Conservation (phyloP, 2,888 invertebrate genomes). For the Folsomia candida region DNA sequence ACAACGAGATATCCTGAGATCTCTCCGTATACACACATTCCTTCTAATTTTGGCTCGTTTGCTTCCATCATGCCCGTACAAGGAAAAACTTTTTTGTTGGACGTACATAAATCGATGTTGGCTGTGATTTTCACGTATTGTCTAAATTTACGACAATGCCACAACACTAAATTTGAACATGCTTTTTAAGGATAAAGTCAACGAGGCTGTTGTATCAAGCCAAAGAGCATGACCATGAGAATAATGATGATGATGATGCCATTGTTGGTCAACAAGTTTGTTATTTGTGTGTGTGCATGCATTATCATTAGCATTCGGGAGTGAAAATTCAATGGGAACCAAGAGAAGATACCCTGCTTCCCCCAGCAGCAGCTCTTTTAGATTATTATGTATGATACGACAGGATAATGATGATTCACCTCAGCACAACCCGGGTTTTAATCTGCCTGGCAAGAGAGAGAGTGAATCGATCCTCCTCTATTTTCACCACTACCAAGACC, state of each 20-base stretch:
- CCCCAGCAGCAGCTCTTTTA: not conserved
- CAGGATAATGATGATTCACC: slow-evolving; percentile 51
- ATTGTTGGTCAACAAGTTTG: not conserved
- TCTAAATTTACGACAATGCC: not conserved
- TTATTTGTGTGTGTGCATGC: not conserved
- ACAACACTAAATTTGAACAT: not conserved
- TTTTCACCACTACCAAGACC: slow-evolving; percentile 19
- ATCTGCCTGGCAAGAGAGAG: slow-evolving; percentile 35
- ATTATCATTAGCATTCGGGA: not conserved
- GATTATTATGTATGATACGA: slow-evolving; percentile 51
- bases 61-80: not conserved
- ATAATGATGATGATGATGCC: not conserved
- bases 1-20: not conserved
- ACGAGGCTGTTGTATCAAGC: not conserved
- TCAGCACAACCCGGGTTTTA: slow-evolving; percentile 27
- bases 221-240: not conserved
- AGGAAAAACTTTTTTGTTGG: not conserved
- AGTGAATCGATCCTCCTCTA: slow-evolving; percentile 47
- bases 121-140: not conserved
- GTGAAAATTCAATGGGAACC: not conserved
- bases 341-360: not conserved
- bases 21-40: not conserved
- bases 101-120: not conserved
- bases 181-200: not conserved
- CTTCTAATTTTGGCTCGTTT: not conserved